A percentile compares a stretch with the other conserved stretches of the same genome.
Conservation (phyloP, 23 tunicate genomes). For the Clavelina lepadiformis region DNA sequence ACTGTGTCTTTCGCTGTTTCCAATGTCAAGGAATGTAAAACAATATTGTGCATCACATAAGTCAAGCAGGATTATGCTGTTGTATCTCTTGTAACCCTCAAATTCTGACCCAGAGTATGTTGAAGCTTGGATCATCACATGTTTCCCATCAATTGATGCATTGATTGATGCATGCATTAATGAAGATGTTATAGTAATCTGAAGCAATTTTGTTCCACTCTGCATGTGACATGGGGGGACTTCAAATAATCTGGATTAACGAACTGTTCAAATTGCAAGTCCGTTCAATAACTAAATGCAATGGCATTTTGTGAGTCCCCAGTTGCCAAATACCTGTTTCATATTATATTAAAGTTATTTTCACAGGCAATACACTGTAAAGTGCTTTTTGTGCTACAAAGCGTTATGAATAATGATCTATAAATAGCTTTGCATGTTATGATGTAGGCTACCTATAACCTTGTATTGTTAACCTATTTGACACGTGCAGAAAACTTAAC, state of each 20-base stretch:
- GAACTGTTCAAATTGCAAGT: neutral
- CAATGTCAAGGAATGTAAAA: no score
- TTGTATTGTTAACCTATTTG: no score
- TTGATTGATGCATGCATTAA: neutral
- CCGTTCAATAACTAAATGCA: neutral
- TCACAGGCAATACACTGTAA: neutral
- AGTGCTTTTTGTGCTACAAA: no score
- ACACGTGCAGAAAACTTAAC: no score
- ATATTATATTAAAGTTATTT: neutral
- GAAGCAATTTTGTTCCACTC: neutral
- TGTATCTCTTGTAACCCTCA: no score
- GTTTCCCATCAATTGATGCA: neutral
- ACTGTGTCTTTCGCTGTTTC: no score
- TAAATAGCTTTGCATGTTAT: no score
- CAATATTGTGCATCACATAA: no score
- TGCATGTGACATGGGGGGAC: neutral
- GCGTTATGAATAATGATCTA: no score
- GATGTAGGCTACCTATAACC: no score
- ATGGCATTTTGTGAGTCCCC: neutral
- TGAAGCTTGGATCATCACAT: neutral
- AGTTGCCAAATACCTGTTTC: neutral
- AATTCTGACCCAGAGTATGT: no score
- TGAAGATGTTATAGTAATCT: neutral
- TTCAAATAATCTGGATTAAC: neutral
- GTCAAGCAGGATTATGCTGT: no score